Evolutionary conservation across 2,888 invertebrate species (phyloP), one percentile per base, ranked within the genome.

Genomic region (Eupithecia insigniata): DNA sequence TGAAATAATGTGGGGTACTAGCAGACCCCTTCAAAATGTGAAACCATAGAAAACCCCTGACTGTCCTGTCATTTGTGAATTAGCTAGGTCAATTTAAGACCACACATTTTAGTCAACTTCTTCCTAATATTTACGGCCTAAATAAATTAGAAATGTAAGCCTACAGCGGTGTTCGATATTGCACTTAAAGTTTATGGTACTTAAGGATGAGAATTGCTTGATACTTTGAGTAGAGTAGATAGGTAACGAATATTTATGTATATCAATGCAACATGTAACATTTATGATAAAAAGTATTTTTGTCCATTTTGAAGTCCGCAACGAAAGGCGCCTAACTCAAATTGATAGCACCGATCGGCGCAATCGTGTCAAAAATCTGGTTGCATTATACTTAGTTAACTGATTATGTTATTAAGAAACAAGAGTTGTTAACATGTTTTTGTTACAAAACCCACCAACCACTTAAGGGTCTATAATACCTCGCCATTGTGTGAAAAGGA

Each of bases 11-110:
- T 62, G 34, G 61, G 60, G 60, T 18, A 30, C 16, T 32, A 18
- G n/a, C 30, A 30, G 60, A 60, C 32, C n/a, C 60, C 60, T 7
- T 16, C 28, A 60, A 16, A 60, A 60, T 60, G n/a, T 60, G 32
- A 30, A 60, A 10, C 32, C n/a, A n/a, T 61, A 61, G 61, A 12
- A 61, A 62, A 62, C n/a, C 18, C 12, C 32, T 34, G 61, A 61
- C n/a, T n/a, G 30, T 60, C 18, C 16, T 68, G 72, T 75, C 70
- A 72, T 64, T 46, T 51, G 65, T 55, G 68, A 66, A 46, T 70
- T 70, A 60, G 22, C 55, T 55, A 55, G 55, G 26, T 55, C 3
- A 22, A 26, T 12, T 2, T 22, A 55, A 55, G 55, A 55, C 10
- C 26, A 26, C 55, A 55, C 55, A 26, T 55, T 55, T 22, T 55